Evolutionary conservation across 1,140 invertebrate genomes (phyloP).

Genomic region (Pseudachorutes palmiensis): DNA sequence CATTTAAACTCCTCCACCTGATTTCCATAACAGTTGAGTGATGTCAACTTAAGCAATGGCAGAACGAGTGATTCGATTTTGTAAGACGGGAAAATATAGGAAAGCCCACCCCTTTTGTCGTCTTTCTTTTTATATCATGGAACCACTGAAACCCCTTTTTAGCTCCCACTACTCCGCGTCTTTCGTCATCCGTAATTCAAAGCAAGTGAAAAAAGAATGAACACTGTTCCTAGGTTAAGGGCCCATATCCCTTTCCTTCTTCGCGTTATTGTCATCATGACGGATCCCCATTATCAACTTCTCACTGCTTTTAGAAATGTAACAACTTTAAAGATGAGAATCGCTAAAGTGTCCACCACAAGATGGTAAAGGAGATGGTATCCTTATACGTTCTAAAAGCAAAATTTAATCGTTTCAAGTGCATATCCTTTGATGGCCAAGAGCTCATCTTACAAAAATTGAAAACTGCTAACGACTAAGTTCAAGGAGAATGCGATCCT

Average conservation of each 20-base stretch:
- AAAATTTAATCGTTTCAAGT: not conserved
- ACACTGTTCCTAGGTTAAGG: too few relatives aligned
- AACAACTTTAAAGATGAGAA: not conserved
- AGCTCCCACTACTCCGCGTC: too few relatives aligned
- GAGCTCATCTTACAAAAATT: not conserved
- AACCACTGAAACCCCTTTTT: not conserved
- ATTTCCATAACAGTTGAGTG: not conserved
- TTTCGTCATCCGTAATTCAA: too few relatives aligned
- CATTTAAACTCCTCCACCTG: not conserved
- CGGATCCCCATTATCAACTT: not conserved
- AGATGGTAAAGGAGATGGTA: not conserved
- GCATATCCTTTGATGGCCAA: not conserved
- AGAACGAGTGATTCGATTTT: not conserved
- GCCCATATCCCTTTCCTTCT: too few relatives aligned
- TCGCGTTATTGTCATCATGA: not conserved
- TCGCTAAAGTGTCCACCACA: not conserved
- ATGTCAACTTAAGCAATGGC: not conserved
- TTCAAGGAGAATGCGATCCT: not conserved
- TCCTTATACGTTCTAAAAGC: not conserved
- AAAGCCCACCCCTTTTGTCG: not conserved
- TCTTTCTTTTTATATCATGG: not conserved
- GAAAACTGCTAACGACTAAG: not conserved
- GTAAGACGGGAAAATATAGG: not conserved
- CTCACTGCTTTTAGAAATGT: not conserved
- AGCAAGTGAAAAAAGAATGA: too few relatives aligned